These are phyloP conservation scores for Bombyx mori DNA, from an alignment of 1,140 invertebrate genomes.

Conservation along the genomic window ASM3026992v2 NC_085110.1:5985001-5985500, in stretches of 20 bases:
- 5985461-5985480: background rate
- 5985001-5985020: too few relatives aligned
- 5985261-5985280: too few relatives aligned
- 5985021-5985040: too few relatives aligned
- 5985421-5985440: slow-evolving; percentile 34
- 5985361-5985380: slow-evolving; percentile 29
- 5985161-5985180: slow-evolving; percentile 24
- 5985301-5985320: slow-evolving; percentile 17
- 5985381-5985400: slow-evolving; percentile 34
- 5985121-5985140: slow-evolving; percentile 27
- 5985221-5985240: slow-evolving; percentile 28
- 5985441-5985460: background rate
- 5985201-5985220: slow-evolving; percentile 26
- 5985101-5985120: slow-evolving; percentile 25
- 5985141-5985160: slow-evolving; percentile 28
- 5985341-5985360: slow-evolving; percentile 16
- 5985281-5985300: background rate
- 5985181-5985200: slow-evolving; percentile 22
- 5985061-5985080: too few relatives aligned
- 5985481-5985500: slow-evolving; percentile 5
- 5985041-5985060: too few relatives aligned
- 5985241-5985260: slow-evolving; percentile 33
- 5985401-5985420: slow-evolving; percentile 33
- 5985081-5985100: slow-evolving; percentile 1
- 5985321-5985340: slow-evolving; percentile 36